Conservation (phyloP, 2,797 vertebrate species). For the Capromys pilorides region DNA sequence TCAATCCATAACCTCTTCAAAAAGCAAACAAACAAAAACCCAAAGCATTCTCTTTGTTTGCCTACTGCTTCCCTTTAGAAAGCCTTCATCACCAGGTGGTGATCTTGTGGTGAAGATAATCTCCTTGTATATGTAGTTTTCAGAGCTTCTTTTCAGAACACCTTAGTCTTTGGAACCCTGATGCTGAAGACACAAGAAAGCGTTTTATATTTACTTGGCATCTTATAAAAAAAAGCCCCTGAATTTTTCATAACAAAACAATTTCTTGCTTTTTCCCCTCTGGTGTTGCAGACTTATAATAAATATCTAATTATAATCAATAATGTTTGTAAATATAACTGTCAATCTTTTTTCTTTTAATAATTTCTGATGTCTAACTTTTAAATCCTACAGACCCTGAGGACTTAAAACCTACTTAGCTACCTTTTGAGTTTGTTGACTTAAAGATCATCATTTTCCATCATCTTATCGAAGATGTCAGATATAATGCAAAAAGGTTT, state of each 20-base stretch:
- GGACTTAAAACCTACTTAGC: constrained; percentile 79
- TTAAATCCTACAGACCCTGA: constrained; percentile 59
- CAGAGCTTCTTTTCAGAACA: constrained; percentile 28
- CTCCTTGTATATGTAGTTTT: background rate
- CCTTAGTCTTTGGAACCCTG: constrained; percentile 1
- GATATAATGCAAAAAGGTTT: constrained; percentile 68
- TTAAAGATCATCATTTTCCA: constrained; percentile 74
- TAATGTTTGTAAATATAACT: constrained; percentile 64
- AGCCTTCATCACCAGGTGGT: constrained; percentile 1
- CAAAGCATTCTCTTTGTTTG: constrained; percentile 40
- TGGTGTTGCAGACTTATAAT: constrained; percentile 53
- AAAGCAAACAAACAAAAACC: constrained; percentile 30
- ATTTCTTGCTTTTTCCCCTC: background rate
- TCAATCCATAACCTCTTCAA: constrained; percentile 46
- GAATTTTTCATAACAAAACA: constrained; percentile 46
- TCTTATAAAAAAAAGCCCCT: background rate
- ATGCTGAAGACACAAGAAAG: background rate
- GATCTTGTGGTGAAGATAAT: background rate
- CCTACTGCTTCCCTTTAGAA: background rate
- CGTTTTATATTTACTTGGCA: background rate
- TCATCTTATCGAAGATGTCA: constrained; percentile 68
- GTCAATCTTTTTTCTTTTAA: constrained; percentile 75
- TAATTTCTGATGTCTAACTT: constrained; percentile 72
- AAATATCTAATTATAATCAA: constrained; percentile 70
- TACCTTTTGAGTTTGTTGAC: constrained; percentile 69